Evolutionary conservation across 1,140 invertebrate genomes (phyloP).

Genomic region (Tribolium madens): DNA sequence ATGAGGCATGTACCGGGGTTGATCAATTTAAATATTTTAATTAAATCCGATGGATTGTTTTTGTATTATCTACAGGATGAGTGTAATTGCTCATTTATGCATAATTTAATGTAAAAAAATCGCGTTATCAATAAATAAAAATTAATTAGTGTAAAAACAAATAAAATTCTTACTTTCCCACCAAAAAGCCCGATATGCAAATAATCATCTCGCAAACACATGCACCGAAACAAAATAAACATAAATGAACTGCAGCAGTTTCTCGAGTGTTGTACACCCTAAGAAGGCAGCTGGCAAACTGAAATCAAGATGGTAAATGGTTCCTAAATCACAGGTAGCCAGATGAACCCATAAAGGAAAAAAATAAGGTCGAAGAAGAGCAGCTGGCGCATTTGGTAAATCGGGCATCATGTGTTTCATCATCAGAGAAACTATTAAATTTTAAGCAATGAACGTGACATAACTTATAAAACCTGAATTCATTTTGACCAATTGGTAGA

Average conservation of each 20-base stretch:
- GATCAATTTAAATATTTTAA: conserved; percentile 12
- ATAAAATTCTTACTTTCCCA: conserved; percentile 69
- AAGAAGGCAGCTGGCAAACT: conserved; percentile 60
- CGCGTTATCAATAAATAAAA: background rate
- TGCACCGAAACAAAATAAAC: conserved; percentile 41
- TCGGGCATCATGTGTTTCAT: conserved; percentile 40
- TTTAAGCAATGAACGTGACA: conserved; percentile 33
- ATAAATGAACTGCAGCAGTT: conserved; percentile 28
- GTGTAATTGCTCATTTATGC: conserved; percentile 13
- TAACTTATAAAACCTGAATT: conserved; percentile 31
- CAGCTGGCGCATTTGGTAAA: conserved; percentile 53
- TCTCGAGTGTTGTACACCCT: conserved; percentile 47
- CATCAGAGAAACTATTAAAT: conserved; percentile 40
- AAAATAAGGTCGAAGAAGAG: conserved; percentile 50
- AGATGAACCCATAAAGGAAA: conserved; percentile 53
- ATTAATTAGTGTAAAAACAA: background rate
- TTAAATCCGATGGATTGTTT: conserved; percentile 1
- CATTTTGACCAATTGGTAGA: conserved; percentile 33
- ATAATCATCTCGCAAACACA: conserved; percentile 70
- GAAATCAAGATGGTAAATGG: conserved; percentile 60
- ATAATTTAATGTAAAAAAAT: background rate
- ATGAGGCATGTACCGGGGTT: conserved; percentile 5
- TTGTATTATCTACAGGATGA: background rate
- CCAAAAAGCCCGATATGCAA: conserved; percentile 75
- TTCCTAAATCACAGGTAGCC: conserved; percentile 62